phyloP scores from a whole-genome alignment of 2,113 vertebrate species.

The Amia ocellicauda region DNA sequence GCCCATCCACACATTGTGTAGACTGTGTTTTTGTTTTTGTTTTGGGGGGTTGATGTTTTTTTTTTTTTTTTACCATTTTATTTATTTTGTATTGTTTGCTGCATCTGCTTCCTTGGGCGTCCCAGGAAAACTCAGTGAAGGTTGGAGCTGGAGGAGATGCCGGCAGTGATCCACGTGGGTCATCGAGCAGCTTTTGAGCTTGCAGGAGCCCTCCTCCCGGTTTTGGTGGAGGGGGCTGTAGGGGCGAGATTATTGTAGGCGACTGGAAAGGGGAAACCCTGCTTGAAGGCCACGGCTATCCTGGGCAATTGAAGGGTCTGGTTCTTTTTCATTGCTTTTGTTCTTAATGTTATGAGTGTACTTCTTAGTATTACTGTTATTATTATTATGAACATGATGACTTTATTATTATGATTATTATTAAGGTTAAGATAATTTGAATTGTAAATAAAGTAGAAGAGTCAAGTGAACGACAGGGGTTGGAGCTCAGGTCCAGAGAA shows the following conservation, averaged over 20 bases:
- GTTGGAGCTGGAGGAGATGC: too few relatives aligned
- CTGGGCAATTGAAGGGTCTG: constrained; percentile 7
- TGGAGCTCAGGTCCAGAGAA: constrained; percentile 1
- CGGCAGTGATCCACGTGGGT: too few relatives aligned
- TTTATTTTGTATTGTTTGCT: too few relatives aligned
- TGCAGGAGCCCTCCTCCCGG: neutral
- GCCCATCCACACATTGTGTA: too few relatives aligned
- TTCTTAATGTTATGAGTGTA: constrained; percentile 41
- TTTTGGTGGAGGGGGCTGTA: neutral
- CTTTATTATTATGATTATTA: neutral
- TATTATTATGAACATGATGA: constrained; percentile 43
- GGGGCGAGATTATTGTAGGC: neutral
- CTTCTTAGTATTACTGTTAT: constrained; percentile 50
- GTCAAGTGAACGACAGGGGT: neutral
- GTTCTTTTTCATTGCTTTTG: neutral
- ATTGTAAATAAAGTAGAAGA: neutral
- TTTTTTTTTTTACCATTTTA: too few relatives aligned
- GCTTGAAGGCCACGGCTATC: neutral
- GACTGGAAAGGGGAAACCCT: constrained; percentile 1
- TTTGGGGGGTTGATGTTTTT: neutral
- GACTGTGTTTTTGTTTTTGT: neutral
- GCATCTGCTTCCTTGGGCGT: too few relatives aligned
- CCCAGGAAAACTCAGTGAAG: too few relatives aligned
- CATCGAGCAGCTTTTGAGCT: too few relatives aligned
- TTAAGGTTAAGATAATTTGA: neutral